phyloP scores from a whole-genome alignment of 2,888 invertebrate species.

The Cheilosia vernalis region DNA sequence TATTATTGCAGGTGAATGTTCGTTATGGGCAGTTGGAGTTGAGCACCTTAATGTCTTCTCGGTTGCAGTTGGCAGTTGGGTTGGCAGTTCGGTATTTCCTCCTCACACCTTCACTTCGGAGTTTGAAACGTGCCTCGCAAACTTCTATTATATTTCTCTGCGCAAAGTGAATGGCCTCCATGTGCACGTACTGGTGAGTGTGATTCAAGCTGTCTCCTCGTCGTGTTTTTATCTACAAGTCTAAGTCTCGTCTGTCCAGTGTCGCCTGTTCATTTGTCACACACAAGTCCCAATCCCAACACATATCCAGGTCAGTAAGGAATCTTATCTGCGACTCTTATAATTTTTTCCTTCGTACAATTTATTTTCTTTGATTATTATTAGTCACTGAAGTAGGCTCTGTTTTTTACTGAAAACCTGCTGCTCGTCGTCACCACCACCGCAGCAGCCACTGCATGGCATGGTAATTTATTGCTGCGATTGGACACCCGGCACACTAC shows the following conservation, averaged over 20 bases:
- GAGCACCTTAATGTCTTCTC: constrained; percentile 70
- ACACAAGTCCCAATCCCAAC: not conserved
- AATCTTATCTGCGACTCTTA: constrained; percentile 60
- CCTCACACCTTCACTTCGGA: constrained; percentile 62
- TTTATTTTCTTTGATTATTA: constrained; percentile 57
- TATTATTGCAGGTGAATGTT: constrained; percentile 76
- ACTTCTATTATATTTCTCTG: constrained; percentile 15
- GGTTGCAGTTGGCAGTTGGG: constrained; percentile 15
- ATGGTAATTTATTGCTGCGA: constrained; percentile 45
- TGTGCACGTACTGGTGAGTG: constrained; percentile 44
- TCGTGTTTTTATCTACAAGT: constrained; percentile 24
- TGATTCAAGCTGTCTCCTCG: constrained; percentile 29
- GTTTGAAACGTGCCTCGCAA: constrained; percentile 33
- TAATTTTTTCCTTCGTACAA: constrained; percentile 7
- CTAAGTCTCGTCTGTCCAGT: constrained; percentile 65
- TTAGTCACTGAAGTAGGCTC: constrained; percentile 28
- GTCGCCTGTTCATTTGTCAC: constrained; percentile 65
- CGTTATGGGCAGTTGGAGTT: constrained; percentile 74
- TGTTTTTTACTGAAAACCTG: constrained; percentile 41
- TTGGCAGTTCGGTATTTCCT: constrained; percentile 50
- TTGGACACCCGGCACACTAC: constrained; percentile 7
- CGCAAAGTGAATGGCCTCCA: constrained; percentile 65
- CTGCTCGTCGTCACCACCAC: not conserved
- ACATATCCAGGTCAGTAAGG: constrained; percentile 69
- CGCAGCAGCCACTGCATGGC: not conserved